Base-by-base conservation (phyloP, 2,797 vertebrate species). In the Hyperoplus immaculatus region DNA sequence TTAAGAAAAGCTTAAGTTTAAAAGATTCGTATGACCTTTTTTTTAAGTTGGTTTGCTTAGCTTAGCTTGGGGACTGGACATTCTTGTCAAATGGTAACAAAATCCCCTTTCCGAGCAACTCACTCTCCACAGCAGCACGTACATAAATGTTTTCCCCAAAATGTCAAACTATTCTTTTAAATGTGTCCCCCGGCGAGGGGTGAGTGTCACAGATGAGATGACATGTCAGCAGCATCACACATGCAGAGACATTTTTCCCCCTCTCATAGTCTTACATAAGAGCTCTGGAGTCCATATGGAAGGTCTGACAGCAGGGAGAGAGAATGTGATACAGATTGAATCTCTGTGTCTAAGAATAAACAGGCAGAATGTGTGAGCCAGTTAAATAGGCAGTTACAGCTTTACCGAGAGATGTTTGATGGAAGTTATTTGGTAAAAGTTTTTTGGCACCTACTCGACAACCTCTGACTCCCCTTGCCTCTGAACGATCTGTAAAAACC, bases 281-380 rank as follows among this genome's bases (percentile, higher is more conserved):
- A 71, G 62, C 77, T 74, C 55, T 61, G 59, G 50, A 69, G 76
- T 80, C 75, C 38, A 43, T 59, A 42, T 64, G 47, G 83, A 88
- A 85, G 46, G 3, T 82, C 73, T 83, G 74, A 72, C 86, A 83
- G 74, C 74, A 62, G 63, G 14, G 72, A 78, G 65, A 9, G 54
- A 82, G 69, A 83, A 84, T 76, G 71, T 4, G 61, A 89, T 69
- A 16, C 81, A 65, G 79, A 80, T 49, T 60, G 51, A 76, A 81
- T 81, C 75, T 50, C 62, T 0, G 51, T 58, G 81, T 74, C 72
- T 64, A 73, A 83, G 78, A 83, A 77, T 80, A 86, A 83, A 81
- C 64, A 0, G 51, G 42, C 21, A 13, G 0, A 76, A 49, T 39
- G 68, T 77, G 70, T 77, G 58, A 86, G 60, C 74, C 55, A 56